These are phyloP conservation scores for Danaus chrysippus DNA, from an alignment of 2,888 invertebrate species.

Conservation along the genomic window DNA sequence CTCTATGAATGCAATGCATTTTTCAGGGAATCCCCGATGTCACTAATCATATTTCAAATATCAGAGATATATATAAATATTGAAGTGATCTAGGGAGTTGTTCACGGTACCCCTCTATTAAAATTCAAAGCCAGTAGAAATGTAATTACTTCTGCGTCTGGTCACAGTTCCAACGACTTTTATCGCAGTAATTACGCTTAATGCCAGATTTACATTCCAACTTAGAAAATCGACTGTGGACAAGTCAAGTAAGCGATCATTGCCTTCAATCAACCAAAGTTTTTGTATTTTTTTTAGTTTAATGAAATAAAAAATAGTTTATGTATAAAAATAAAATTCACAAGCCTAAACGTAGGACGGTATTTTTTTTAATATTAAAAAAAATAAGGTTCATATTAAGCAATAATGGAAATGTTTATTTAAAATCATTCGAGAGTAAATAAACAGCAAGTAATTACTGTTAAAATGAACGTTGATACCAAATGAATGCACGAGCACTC, in stretches of 20 bases:
- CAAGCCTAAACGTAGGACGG: too few species aligned
- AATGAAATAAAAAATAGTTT: not conserved
- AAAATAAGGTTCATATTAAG: too few species aligned
- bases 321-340: not conserved
- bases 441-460: too few species aligned
- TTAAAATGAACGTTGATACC: slow-evolving; percentile 9
- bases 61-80: not conserved
- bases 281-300: not conserved
- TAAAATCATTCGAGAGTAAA: too few species aligned
- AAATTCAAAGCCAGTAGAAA: slow-evolving; percentile 75
- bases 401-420: too few species aligned
- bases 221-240: slow-evolving; percentile 27
- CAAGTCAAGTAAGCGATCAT: slow-evolving; percentile 19
- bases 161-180: slow-evolving; percentile 66
- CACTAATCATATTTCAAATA: not conserved
- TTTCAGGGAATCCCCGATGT: not conserved
- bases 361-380: too few species aligned
- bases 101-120: slow-evolving; percentile 41
- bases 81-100: slow-evolving; percentile 3
- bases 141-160: slow-evolving; percentile 70
- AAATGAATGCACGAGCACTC: slow-evolving; percentile 10
- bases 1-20: too few species aligned
- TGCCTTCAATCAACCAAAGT: slow-evolving; percentile 18
- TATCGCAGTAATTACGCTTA: slow-evolving; percentile 70
- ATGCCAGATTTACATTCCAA: slow-evolving; percentile 62